Conservation (phyloP, 37 sponge, comb jelly and placozoan species). For the Geodia barretti region DNA sequence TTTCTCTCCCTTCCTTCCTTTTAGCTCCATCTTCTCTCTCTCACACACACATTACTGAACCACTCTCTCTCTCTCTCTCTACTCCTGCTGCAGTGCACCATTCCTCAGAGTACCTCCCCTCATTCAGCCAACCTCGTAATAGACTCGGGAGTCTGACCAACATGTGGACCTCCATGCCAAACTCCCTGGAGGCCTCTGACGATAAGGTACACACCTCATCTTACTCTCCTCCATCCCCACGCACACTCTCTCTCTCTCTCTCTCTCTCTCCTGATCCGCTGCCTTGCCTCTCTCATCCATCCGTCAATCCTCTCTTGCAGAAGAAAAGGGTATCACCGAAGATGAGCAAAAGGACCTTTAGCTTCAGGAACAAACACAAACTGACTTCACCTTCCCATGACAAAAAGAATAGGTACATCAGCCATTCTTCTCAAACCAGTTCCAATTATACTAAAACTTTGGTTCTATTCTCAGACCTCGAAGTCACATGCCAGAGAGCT, state of each 20-base stretch:
- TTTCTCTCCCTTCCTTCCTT: background rate
- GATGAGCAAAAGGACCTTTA: background rate
- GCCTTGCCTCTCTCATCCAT: no score
- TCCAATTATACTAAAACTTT: no score
- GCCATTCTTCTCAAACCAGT: no score
- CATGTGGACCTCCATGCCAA: slow-evolving; percentile 11
- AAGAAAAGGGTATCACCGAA: background rate
- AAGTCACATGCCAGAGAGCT: background rate
- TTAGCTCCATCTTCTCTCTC: slow-evolving; percentile 2
- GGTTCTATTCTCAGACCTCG: background rate
- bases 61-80: background rate
- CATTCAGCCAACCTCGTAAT: slow-evolving; percentile 16
- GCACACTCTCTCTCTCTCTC: background rate
- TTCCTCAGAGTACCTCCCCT: background rate
- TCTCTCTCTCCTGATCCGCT: no score
- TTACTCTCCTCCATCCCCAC: background rate
- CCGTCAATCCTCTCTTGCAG: no score
- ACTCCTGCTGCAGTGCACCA: background rate
- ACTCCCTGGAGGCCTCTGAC: background rate
- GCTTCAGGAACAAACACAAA: background rate
- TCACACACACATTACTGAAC: no score
- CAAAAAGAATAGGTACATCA: background rate
- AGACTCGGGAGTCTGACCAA: background rate
- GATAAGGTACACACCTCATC: no score
- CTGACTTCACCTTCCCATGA: background rate